Percentiles rank a stretch among this genome's conserved stretches.
phyloP scores from a whole-genome alignment of 2,797 vertebrate genomes.

The Gobionotothen gibberifrons region DNA sequence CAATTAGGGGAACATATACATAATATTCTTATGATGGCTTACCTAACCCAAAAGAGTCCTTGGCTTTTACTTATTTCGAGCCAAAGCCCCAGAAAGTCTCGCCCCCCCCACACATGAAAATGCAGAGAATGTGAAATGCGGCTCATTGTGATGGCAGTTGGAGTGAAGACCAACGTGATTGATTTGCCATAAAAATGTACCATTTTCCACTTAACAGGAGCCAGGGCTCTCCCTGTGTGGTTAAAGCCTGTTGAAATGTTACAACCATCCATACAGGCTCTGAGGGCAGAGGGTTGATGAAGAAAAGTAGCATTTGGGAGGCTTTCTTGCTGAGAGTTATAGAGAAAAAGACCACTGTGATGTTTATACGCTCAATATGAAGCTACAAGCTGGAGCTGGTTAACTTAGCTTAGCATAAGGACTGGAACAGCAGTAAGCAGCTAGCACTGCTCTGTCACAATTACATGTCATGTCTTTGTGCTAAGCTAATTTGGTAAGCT shows the following conservation, averaged over 20 bases:
- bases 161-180: slow-evolving; percentile 77
- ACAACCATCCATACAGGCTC: slow-evolving; percentile 32
- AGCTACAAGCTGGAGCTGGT: not conserved
- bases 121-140: slow-evolving; percentile 80
- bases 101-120: slow-evolving; percentile 77
- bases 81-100: slow-evolving; percentile 61
- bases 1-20: slow-evolving; percentile 72
- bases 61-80: slow-evolving; percentile 49
- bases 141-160: slow-evolving; percentile 71
- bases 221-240: slow-evolving; percentile 64
- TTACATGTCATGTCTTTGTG: slow-evolving; percentile 8
- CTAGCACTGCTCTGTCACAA: not conserved
- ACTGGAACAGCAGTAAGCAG: not conserved
- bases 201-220: slow-evolving; percentile 78
- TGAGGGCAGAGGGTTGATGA: slow-evolving; percentile 12
- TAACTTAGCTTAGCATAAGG: slow-evolving; percentile 2
- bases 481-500: not conserved
- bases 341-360: not conserved
- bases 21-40: slow-evolving; percentile 76
- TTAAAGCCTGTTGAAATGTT: slow-evolving; percentile 41
- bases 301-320: slow-evolving; percentile 12
- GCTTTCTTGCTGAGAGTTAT: not conserved
- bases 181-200: slow-evolving; percentile 75
- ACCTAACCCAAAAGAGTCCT: slow-evolving; percentile 64
- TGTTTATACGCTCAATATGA: not conserved